These are phyloP conservation scores for Alloplasta piceator DNA, from an alignment of 2,888 invertebrate species.

Conservation along the genomic window DNA sequence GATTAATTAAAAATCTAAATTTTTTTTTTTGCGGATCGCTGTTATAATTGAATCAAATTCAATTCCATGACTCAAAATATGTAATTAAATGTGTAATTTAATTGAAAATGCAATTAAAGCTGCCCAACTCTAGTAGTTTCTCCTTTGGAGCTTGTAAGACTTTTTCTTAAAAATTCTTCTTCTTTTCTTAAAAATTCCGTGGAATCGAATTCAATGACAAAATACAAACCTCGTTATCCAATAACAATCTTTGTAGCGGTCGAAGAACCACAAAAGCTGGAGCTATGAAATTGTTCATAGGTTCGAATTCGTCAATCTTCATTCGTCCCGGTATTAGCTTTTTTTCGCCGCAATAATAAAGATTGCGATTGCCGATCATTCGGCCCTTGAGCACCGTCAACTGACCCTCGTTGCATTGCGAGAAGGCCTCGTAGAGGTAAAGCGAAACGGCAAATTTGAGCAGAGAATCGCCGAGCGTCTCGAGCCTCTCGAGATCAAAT, in stretches of 20 bases:
- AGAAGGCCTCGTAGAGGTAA: slow-evolving; percentile 89
- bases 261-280: slow-evolving; percentile 89
- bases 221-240: slow-evolving; percentile 70
- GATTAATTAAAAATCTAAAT: no score
- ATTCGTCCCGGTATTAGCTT: slow-evolving; percentile 84
- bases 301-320: slow-evolving; percentile 87
- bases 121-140: no score
- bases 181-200: no score
- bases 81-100: no score
- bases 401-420: slow-evolving; percentile 90
- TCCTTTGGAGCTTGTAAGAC: no score
- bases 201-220: neutral
- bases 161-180: no score
- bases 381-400: slow-evolving; percentile 89
- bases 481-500: slow-evolving; percentile 92
- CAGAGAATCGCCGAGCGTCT: slow-evolving; percentile 95
- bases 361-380: slow-evolving; percentile 93
- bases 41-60: no score
- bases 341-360: slow-evolving; percentile 88
- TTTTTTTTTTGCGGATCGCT: no score
- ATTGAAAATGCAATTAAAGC: no score
- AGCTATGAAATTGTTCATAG: slow-evolving; percentile 90
- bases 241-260: slow-evolving; percentile 83
- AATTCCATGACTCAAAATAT: no score
- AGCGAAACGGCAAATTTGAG: slow-evolving; percentile 91